Percentiles rank a stretch among this genome's conserved stretches.
Evolutionary conservation across 2,888 invertebrate genomes (phyloP).

Genomic region (Lobophora halterata): DNA sequence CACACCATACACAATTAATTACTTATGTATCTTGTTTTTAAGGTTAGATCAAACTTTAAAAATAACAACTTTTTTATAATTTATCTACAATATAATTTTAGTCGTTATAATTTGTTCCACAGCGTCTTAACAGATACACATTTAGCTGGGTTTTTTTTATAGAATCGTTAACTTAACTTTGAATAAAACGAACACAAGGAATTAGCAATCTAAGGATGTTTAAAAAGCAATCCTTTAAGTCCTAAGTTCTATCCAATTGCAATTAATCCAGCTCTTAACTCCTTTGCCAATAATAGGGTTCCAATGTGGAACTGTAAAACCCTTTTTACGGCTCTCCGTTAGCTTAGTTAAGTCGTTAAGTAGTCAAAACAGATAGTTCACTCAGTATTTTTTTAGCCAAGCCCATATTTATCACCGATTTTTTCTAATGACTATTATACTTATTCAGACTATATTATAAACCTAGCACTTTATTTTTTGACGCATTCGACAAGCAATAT

Average conservation of each 20-base stretch:
- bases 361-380: constrained; percentile 4
- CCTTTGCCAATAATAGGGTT: constrained; percentile 54
- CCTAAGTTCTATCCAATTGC: constrained; percentile 38
- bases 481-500: too few species aligned
- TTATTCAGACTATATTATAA: not conserved
- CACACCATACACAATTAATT: too few species aligned
- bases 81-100: too few species aligned
- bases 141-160: too few species aligned
- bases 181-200: too few species aligned
- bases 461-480: too few species aligned
- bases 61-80: too few species aligned
- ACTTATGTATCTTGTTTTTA: too few species aligned
- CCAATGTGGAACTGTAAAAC: constrained; percentile 43
- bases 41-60: too few species aligned
- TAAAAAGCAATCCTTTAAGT: constrained; percentile 18
- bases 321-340: constrained; percentile 45
- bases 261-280: constrained; percentile 54
- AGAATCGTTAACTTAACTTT: too few species aligned
- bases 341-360: constrained; percentile 23
- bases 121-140: too few species aligned
- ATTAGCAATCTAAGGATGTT: constrained; percentile 21
- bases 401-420: not conserved
- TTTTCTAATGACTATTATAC: not conserved
- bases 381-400: not conserved
- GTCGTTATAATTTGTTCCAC: too few species aligned